phyloP scores from a whole-genome alignment of 2,113 vertebrate genomes.

The Stomatorhinus ivindoensis region DNA sequence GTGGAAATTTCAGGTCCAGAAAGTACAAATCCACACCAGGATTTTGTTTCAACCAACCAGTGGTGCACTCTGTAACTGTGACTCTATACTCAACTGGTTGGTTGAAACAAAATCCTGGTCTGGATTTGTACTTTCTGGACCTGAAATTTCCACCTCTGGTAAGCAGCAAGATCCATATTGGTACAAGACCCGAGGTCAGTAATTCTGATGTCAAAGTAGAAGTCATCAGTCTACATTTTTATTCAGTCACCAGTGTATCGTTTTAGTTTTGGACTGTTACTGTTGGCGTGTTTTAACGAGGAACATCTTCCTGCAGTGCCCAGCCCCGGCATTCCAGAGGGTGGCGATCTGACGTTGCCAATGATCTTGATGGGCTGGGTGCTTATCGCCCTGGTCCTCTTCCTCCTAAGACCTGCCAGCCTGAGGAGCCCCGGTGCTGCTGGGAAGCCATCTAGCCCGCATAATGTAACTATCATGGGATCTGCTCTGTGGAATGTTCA shows the following conservation, averaged over 20 bases:
- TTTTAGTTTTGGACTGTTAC: background rate
- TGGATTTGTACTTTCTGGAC: too few species aligned
- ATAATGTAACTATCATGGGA: conserved; percentile 58
- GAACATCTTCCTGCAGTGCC: conserved; percentile 68
- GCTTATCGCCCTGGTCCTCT: conserved; percentile 78
- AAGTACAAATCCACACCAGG: too few species aligned
- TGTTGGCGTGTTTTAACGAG: background rate
- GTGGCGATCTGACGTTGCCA: conserved; percentile 70
- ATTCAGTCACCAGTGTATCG: background rate
- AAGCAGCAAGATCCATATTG: background rate
- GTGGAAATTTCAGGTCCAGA: too few species aligned
- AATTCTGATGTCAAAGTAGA: background rate
- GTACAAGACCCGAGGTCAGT: background rate
- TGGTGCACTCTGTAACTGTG: too few species aligned
- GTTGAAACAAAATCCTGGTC: too few species aligned
- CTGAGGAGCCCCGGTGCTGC: conserved; percentile 66
- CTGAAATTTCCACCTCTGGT: too few species aligned
- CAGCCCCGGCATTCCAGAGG: conserved; percentile 66
- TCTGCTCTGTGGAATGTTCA: background rate
- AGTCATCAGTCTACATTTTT: background rate
- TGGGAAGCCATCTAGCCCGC: conserved; percentile 71
- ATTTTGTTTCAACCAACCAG: too few species aligned
- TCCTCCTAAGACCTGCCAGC: conserved; percentile 78
- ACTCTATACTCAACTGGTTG: too few species aligned
- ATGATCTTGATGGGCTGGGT: conserved; percentile 90